Evolutionary conservation across 2,888 invertebrate species (phyloP).

Genomic region (Mythimna vitellina): DNA sequence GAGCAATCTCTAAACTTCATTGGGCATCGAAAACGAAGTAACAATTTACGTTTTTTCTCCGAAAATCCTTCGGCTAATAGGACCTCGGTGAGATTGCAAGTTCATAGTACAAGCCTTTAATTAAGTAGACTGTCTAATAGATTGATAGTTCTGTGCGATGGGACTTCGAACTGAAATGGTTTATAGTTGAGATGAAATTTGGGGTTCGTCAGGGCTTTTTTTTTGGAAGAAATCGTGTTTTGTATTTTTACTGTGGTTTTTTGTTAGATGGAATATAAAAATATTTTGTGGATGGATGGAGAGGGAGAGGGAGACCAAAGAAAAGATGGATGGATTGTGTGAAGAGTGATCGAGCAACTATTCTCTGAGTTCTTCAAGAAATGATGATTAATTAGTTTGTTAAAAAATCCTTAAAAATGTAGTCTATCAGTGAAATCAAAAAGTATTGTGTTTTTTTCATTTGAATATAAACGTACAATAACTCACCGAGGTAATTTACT

Average conservation of each 20-base stretch:
- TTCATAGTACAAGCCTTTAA: conserved; percentile 58
- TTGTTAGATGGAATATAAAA: not conserved
- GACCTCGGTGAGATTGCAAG: conserved; percentile 48
- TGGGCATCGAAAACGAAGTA: conserved; percentile 41
- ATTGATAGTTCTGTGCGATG: conserved; percentile 67
- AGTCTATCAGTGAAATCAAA: no score
- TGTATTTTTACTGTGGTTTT: not conserved
- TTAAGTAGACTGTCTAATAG: conserved; percentile 67
- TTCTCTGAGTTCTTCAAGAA: no score
- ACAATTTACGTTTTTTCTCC: conserved; percentile 49
- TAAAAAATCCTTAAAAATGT: no score
- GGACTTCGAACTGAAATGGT: conserved; percentile 27
- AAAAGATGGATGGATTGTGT: no score
- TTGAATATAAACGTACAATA: no score
- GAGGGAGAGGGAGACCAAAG: no score
- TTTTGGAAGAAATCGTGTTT: not conserved
- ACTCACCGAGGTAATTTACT: no score
- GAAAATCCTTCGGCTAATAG: conserved; percentile 49
- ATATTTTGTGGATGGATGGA: no score
- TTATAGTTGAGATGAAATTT: conserved; percentile 51
- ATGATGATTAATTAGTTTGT: no score
- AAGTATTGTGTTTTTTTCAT: no score
- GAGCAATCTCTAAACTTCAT: conserved; percentile 59
- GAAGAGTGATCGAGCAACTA: no score
- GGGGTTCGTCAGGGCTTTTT: not conserved